Base-by-base conservation (phyloP, 1,140 invertebrate species). In the Gryon sp. region DNA sequence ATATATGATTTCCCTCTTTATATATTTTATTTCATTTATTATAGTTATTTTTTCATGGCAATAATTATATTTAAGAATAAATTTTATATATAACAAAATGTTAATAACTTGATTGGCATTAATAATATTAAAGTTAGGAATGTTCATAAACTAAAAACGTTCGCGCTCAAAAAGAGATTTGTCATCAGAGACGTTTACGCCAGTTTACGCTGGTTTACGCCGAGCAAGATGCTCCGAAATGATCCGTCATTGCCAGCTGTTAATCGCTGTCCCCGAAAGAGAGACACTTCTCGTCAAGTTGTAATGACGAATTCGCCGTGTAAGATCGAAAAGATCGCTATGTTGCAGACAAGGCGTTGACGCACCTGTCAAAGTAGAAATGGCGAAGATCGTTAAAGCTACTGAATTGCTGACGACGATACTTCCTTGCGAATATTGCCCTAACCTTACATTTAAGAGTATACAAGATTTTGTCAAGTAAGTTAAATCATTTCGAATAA, bases 391-490 rank as follows among this genome's bases (percentile, higher is more conserved):
- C 43, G 73, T 83, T 24, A 85, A 83, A 63, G 66, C 79, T 62
- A 73, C 81, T 30, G 86, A 85, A 24, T 50, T 82, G n/a, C 48
- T 82, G 11, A 15, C 81, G 9, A 82, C 79, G 60, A 55, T 81
- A 43, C 63, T 85, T 40, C 30, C 81, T 11, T 89, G 88, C 57
- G 86, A 88, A 68, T 86, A 89, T 65, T 89, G 88, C 22, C 20
- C 81, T 82, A 88, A 89, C 83, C 85, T 88, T 60, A 81, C 81
- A 48, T 89, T 89, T 69, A 89, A 88, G 22, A 79, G 85, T 41
- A 83, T 86, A 52, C 83, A 85, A 73, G 87, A 89, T 62, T 89
- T 89, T 43, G 78, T 85, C 38, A 87, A 84, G 88, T 89, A 66
- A 77, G 80, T 82, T 16, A 7, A 24, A 34, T 8, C 1, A 18